Evolutionary conservation across 2,113 vertebrate species (phyloP).

Genomic region (Agapornis roseicollis): DNA sequence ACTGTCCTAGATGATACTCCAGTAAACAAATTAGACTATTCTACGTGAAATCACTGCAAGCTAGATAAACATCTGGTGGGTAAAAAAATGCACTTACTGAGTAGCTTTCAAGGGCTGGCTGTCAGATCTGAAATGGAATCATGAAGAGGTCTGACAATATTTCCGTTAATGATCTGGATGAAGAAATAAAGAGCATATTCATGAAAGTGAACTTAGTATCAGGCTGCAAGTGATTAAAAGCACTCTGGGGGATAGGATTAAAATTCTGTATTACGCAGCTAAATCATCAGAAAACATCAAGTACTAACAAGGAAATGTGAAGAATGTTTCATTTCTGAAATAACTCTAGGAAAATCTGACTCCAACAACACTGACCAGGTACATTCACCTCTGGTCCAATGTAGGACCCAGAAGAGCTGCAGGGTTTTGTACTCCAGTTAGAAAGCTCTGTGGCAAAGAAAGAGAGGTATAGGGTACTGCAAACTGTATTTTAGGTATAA

Average conservation of each 20-base stretch:
- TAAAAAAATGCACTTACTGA: constrained; percentile 17
- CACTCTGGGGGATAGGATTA: background rate
- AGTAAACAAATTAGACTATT: background rate
- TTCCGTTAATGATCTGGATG: constrained; percentile 41
- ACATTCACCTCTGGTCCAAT: background rate
- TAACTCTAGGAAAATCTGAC: background rate
- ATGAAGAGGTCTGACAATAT: constrained; percentile 53
- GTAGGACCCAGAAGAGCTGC: background rate
- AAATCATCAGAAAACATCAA: background rate
- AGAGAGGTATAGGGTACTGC: background rate
- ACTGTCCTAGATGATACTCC: background rate
- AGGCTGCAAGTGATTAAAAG: background rate
- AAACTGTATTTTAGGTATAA: background rate
- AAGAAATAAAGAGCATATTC: constrained; percentile 49
- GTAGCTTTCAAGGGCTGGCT: constrained; percentile 38
- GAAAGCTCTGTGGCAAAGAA: background rate
- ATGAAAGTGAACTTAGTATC: background rate
- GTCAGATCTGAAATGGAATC: constrained; percentile 52
- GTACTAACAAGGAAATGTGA: background rate
- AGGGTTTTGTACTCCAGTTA: background rate
- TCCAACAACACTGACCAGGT: background rate
- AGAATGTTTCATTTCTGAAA: background rate
- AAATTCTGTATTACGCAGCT: background rate
- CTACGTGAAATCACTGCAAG: background rate
- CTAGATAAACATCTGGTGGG: background rate